Evolutionary conservation across 64 coral and sea anemone species (phyloP), one percentile per base, ranked within the genome.

Genomic region (Montipora sp.): DNA sequence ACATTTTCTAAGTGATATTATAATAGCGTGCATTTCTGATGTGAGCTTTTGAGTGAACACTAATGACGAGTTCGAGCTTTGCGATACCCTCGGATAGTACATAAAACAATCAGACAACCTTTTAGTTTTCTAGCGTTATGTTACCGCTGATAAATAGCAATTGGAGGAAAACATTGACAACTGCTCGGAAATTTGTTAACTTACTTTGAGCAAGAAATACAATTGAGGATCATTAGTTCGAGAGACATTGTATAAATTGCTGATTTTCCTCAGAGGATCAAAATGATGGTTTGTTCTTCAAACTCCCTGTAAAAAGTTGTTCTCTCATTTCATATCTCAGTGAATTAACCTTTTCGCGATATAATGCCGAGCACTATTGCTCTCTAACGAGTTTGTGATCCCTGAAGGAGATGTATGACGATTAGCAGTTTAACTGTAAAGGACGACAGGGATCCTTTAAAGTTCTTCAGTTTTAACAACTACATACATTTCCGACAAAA

Each of bases 191-290:
- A 53, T 60, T 68, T 23, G 27, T 45, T 8, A 46, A 65, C 57
- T 45, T 65, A 65, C 44, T 4, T 47, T 24, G 15, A 46, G 22
- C 13, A 4, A 46, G 73, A 75, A 75, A 45, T 36, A 45, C 12
- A 36, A 8, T 36, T 11, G 14, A 13, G 80, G 61, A 14, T 11
- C 10, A 8, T 57, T 0, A 55, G 57, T 51, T 43, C 2, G 59
- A 24, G 73, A 75, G 7, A 83, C 16, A 81, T 22, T 79, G 73
- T 36, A 75, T 4, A 11, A 24, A 13, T 79, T 50, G 55, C 19
- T 58, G 51, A 80, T 46, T 80, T 80, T 80, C 27, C 12, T 80
- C n/a, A 58, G 78, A 57, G 8, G 6, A 80, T 80, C 51, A 18
- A 24, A 6, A 80, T 58, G 24, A 80, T 58, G 15, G 78, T 9